Base-by-base conservation (phyloP, 2,113 vertebrate genomes). In the Ellobius talpinus region DNA sequence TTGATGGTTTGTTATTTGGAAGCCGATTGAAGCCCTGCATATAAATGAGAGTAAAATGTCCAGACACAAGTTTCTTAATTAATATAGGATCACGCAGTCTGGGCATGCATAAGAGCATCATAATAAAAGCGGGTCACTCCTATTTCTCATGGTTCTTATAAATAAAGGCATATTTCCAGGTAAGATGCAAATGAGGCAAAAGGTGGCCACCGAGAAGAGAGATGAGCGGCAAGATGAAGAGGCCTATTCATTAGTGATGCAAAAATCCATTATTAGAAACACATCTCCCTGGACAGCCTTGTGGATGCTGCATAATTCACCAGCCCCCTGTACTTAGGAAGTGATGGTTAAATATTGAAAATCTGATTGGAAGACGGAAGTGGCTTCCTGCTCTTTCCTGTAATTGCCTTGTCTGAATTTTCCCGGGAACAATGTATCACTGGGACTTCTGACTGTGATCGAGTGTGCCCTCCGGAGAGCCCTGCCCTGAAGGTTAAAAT, bases 311-410 rank as follows among this genome's bases (percentile, higher is more conserved):
- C 96, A 97, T 97, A 96, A 97, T 96, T 97, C 96, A 97, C 95
- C 17, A 93, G 90, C 66, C 88, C 92, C 87, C 52, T 76, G 78
- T 96, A 88, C 97, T 97, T 90, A 81, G 89, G 98, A 97, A 96
- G 91, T 94, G 89, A 90, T 96, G 72, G 96, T 97, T 97, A 97
- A 98, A 97, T 97, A 97, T 96, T 97, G 97, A 98, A 97, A 97
- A 96, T 95, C 96, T 95, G 97, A 97, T 96, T 96, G 97, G 95
- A 90, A 96, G 93, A 87, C 7, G 31, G 96, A 89, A 50, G 93
- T 90, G 93, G 84, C 95, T 97, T 98, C 95, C 98, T 97, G 98
- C 89, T 91, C 96, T 81, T 96, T 97, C 91, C 96, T 95, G 92
- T 97, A 98, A 97, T 96, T 97, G 96, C 96, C 94, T 96, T 91